Conservation (phyloP, 2,888 invertebrate species). For the Eupelmus urozonus region DNA sequence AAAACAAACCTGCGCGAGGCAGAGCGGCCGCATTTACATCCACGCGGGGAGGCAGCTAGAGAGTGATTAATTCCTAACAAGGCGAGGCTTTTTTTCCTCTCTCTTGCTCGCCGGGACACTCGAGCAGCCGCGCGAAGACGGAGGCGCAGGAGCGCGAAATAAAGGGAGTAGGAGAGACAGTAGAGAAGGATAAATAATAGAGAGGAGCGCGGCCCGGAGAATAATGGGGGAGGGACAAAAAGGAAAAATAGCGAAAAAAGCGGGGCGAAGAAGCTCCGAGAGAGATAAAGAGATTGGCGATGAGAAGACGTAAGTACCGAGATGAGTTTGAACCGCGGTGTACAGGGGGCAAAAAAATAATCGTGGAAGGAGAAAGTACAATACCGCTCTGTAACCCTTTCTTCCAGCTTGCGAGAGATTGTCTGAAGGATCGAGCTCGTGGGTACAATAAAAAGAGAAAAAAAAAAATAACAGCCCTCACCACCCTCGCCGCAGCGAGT, state of each 20-base stretch:
- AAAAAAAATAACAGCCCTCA: constrained; percentile 12
- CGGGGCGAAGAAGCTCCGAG: constrained; percentile 27
- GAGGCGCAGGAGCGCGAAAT: not conserved
- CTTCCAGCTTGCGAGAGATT: constrained; percentile 19
- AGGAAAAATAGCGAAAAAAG: constrained; percentile 4
- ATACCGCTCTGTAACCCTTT: constrained; percentile 28
- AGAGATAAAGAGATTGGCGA: constrained; percentile 25
- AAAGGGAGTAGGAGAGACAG: not conserved
- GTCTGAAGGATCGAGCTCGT: constrained; percentile 18
- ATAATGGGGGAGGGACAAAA: too few relatives aligned
- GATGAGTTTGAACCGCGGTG: constrained; percentile 2
- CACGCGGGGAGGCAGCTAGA: constrained; percentile 16
- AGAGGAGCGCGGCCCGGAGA: not conserved
- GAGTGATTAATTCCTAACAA: constrained; percentile 68
- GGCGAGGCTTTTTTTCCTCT: constrained; percentile 30
- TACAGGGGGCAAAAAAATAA: not conserved
- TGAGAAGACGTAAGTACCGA: constrained; percentile 33
- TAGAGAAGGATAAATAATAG: not conserved
- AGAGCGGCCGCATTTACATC: not conserved
- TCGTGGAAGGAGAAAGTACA: not conserved
- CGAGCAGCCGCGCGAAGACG: constrained; percentile 1
- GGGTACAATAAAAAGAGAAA: too few relatives aligned
- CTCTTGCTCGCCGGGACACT: not conserved
- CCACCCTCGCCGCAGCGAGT: constrained; percentile 61
- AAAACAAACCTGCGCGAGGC: constrained; percentile 45